A percentile compares a stretch with the other conserved stretches of the same genome.
These are phyloP conservation scores for Aurelia aurita DNA, from an alignment of 30 jellyfish, hydroid and myxozoan genomes.

Conservation along the genomic window DNA sequence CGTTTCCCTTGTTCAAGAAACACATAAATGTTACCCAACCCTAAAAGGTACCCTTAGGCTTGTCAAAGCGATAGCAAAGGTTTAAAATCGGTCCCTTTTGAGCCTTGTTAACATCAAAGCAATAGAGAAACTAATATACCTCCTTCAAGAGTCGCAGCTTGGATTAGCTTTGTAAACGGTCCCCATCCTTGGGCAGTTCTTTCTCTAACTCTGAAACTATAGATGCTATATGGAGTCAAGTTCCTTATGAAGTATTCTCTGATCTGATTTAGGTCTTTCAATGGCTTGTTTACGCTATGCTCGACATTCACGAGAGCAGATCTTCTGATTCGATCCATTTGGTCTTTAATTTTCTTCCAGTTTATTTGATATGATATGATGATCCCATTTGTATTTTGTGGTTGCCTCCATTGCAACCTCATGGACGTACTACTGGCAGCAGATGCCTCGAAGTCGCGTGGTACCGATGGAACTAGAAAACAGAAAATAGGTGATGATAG, in stretches of 20 bases:
- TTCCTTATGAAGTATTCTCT: constrained; percentile 48
- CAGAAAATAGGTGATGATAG: too few relatives aligned
- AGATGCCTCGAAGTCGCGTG: constrained; percentile 34
- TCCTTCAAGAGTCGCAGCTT: constrained; percentile 69
- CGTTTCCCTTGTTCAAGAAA: too few relatives aligned
- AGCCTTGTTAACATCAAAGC: too few relatives aligned
- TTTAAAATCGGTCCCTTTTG: too few relatives aligned
- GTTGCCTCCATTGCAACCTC: constrained; percentile 50
- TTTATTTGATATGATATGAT: constrained; percentile 39
- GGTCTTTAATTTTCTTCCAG: constrained; percentile 30
- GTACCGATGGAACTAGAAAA: constrained; percentile 62
- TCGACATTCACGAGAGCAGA: neutral
- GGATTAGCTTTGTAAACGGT: constrained; percentile 24
- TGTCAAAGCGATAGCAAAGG: too few relatives aligned
- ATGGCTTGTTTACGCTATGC: neutral
- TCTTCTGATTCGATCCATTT: constrained; percentile 17
- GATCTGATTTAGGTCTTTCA: constrained; percentile 21
- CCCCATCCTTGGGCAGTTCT: constrained; percentile 92
- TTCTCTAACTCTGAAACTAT: constrained; percentile 74
- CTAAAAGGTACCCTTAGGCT: too few relatives aligned
- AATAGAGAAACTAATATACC: constrained; percentile 29
- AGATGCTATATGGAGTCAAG: constrained; percentile 65
- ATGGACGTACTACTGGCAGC: constrained; percentile 21
- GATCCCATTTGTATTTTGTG: constrained; percentile 44
- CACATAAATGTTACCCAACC: too few relatives aligned